Evolutionary conservation across 1,140 invertebrate genomes (phyloP).

Genomic region (Caenorhabditis briggsae): DNA sequence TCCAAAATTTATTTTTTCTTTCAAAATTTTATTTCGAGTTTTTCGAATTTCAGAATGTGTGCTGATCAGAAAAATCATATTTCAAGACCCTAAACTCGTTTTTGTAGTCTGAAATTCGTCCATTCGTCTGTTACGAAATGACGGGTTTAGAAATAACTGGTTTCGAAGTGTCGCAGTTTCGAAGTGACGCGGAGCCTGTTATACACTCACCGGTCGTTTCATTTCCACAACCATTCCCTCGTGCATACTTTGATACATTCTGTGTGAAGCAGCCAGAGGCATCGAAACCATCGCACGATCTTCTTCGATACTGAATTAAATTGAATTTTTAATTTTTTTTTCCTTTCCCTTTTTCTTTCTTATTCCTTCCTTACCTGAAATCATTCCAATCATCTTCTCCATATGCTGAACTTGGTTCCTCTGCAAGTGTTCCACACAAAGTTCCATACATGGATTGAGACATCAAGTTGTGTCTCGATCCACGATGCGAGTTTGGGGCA

Average conservation of each 20-base stretch:
- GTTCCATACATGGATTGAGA: slow-evolving; percentile 54
- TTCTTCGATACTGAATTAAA: slow-evolving; percentile 61
- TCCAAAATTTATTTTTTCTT: no score
- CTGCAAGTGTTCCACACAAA: slow-evolving; percentile 12
- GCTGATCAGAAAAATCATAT: no score
- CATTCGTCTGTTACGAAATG: no score
- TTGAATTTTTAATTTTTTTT: no score
- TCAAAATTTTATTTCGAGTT: no score
- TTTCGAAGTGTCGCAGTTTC: no score
- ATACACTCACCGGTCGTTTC: slow-evolving; percentile 22
- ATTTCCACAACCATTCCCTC: slow-evolving; percentile 47
- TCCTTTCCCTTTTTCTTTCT: no score
- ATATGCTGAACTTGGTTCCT: slow-evolving; percentile 26
- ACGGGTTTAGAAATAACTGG: no score
- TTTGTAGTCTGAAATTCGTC: no score
- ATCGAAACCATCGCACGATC: slow-evolving; percentile 39
- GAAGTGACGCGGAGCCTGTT: no score
- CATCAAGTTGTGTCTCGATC: slow-evolving; percentile 54
- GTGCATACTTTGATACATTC: slow-evolving; percentile 61
- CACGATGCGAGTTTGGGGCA: not conserved
- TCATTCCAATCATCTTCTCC: slow-evolving; percentile 61
- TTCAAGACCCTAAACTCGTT: no score
- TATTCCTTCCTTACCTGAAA: slow-evolving; percentile 50
- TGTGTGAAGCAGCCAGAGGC: slow-evolving; percentile 38
- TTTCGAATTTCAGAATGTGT: no score